These are phyloP conservation scores for Ophion obscuratus DNA, from an alignment of 2,888 invertebrate species.

Conservation along the genomic window DNA sequence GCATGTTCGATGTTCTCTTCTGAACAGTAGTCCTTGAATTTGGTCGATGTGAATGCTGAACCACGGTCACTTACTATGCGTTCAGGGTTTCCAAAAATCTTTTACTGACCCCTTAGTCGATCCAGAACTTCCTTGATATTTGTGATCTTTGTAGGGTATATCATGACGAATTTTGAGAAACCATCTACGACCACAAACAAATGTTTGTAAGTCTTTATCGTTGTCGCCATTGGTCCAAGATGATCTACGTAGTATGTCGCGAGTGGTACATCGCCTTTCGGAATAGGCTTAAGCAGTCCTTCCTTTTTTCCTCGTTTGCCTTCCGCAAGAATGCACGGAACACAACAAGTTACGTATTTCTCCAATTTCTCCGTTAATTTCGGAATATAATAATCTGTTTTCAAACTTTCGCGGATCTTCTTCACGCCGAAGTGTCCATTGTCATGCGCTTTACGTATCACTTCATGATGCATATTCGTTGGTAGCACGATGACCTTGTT, in stretches of 20 bases:
- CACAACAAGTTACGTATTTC: constrained; percentile 67
- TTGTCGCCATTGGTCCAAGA: constrained; percentile 76
- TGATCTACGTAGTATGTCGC: constrained; percentile 77
- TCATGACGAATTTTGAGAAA: constrained; percentile 77
- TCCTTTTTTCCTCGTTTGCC: constrained; percentile 74
- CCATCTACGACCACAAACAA: constrained; percentile 76
- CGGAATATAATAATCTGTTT: constrained; percentile 62
- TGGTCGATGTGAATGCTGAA: constrained; percentile 67
- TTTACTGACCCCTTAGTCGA: constrained; percentile 50
- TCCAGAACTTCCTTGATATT: constrained; percentile 67
- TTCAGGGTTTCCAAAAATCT: constrained; percentile 64
- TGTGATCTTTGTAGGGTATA: constrained; percentile 75
- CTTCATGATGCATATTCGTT: constrained; percentile 46
- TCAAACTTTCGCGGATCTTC: constrained; percentile 54
- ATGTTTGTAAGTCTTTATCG: constrained; percentile 73
- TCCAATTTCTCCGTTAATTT: neutral
- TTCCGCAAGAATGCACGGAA: constrained; percentile 72
- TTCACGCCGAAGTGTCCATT: constrained; percentile 59
- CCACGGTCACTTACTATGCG: constrained; percentile 69
- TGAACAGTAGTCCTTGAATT: constrained; percentile 55
- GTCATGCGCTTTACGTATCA: constrained; percentile 60
- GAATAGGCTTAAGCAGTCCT: constrained; percentile 45
- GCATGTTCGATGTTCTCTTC: constrained; percentile 62
- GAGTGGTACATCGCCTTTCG: constrained; percentile 70
- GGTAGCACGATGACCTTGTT: constrained; percentile 56